Evolutionary conservation across 2,888 invertebrate genomes (phyloP).

Genomic region (Cinara cedri): DNA sequence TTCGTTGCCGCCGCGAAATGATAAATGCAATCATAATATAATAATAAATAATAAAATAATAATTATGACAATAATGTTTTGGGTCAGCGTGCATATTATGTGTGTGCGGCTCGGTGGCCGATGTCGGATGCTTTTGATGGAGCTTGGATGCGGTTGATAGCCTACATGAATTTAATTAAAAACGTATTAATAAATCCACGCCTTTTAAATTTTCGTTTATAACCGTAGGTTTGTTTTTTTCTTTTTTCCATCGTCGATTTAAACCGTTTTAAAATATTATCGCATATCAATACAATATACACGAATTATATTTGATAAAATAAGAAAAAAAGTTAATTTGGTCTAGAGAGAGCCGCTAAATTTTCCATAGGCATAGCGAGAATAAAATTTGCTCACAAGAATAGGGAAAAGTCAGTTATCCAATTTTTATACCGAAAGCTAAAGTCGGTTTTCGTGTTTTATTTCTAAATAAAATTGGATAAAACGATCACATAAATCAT

Average conservation of each 20-base stretch:
- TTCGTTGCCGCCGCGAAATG: neutral
- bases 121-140: constrained; percentile 51
- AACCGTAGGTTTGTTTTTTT: neutral
- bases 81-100: constrained; percentile 2
- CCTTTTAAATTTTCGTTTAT: neutral
- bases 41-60: constrained; percentile 13
- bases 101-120: neutral
- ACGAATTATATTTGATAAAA: no score
- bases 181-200: constrained; percentile 30
- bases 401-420: no score
- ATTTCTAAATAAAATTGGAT: no score
- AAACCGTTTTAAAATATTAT: constrained; percentile 13
- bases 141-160: constrained; percentile 45
- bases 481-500: no score
- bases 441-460: no score
- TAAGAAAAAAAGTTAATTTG: no score
- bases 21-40: no score
- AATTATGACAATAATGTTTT: constrained; percentile 21
- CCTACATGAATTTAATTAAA: constrained; percentile 50
- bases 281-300: constrained; percentile 25
- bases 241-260: constrained; percentile 1
- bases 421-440: no score
- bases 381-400: no score
- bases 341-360: no score
- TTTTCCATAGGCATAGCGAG: no score